These are phyloP conservation scores for Herminia tarsipennalis DNA, from an alignment of 2,888 invertebrate genomes.

Conservation along the genomic window DNA sequence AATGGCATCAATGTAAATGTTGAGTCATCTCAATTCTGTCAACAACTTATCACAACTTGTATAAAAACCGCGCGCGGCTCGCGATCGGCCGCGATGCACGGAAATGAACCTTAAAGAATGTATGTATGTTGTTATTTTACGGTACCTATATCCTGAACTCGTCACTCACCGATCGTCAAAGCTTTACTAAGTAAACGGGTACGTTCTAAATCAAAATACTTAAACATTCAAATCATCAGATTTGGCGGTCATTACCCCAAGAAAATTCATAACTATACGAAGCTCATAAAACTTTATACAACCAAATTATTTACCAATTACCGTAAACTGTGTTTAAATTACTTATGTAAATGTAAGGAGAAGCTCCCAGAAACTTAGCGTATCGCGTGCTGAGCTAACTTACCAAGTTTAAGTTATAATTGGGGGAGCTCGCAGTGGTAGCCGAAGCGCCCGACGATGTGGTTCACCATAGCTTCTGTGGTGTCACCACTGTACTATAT, in stretches of 20 bases:
- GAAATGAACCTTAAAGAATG: no score
- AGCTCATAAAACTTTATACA: conserved; percentile 38
- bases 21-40: no score
- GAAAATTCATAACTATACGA: conserved; percentile 11
- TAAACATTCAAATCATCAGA: not conserved
- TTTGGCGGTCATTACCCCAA: conserved; percentile 1
- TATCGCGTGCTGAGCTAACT: conserved; percentile 13
- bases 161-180: no score
- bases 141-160: no score
- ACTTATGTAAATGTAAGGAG: conserved; percentile 44
- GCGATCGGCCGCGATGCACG: no score
- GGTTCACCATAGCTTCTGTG: conserved; percentile 11
- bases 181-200: no score
- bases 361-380: conserved; percentile 2
- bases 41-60: no score
- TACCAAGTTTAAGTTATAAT: conserved; percentile 23
- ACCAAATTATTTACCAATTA: conserved; percentile 44
- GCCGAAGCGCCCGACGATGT: conserved; percentile 12
- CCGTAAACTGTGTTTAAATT: conserved; percentile 43
- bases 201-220: no score
- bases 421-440: conserved; percentile 34
- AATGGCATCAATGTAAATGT: no score
- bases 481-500: not conserved
- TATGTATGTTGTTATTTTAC: no score
- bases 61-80: no score